Conservation (phyloP, 2,888 invertebrate genomes). For the Lochmaea crataegi region DNA sequence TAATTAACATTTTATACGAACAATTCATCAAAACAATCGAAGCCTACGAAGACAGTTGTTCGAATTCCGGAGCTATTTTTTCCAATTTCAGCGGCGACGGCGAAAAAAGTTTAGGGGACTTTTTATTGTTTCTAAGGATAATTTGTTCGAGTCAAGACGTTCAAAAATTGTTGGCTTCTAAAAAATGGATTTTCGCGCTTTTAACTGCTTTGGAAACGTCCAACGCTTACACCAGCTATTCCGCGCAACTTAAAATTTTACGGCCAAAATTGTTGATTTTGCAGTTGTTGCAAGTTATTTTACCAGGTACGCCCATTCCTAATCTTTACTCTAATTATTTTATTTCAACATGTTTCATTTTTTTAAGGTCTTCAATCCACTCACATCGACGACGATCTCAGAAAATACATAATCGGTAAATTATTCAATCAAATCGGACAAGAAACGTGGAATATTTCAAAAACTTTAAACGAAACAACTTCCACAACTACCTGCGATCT, state of each 20-base stretch:
- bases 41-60: slow-evolving; percentile 49
- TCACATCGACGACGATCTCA: slow-evolving; percentile 61
- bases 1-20: slow-evolving; percentile 68
- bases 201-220: slow-evolving; percentile 63
- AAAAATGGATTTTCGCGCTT: slow-evolving; percentile 68
- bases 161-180: slow-evolving; percentile 65
- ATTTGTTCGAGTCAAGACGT: slow-evolving; percentile 66
- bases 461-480: slow-evolving; percentile 19
- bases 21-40: slow-evolving; percentile 62
- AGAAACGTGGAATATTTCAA: slow-evolving; percentile 66
- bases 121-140: slow-evolving; percentile 69
- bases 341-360: not conserved
- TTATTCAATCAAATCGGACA: slow-evolving; percentile 68
- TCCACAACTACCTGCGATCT: slow-evolving; percentile 19
- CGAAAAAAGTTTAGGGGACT: slow-evolving; percentile 67
- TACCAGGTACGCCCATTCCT: slow-evolving; percentile 58
- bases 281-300: slow-evolving; percentile 67
- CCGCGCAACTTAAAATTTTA: slow-evolving; percentile 63
- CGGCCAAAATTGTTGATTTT: slow-evolving; percentile 69
- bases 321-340: no score
- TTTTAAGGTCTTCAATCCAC: slow-evolving; percentile 54
- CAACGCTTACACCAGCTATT: slow-evolving; percentile 50
- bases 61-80: slow-evolving; percentile 37
- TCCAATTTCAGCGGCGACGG: slow-evolving; percentile 51
- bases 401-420: slow-evolving; percentile 67